Percentiles rank a stretch among this genome's conserved stretches.
phyloP scores from a whole-genome alignment of 2,797 vertebrate species.

The Microchirus variegatus region DNA sequence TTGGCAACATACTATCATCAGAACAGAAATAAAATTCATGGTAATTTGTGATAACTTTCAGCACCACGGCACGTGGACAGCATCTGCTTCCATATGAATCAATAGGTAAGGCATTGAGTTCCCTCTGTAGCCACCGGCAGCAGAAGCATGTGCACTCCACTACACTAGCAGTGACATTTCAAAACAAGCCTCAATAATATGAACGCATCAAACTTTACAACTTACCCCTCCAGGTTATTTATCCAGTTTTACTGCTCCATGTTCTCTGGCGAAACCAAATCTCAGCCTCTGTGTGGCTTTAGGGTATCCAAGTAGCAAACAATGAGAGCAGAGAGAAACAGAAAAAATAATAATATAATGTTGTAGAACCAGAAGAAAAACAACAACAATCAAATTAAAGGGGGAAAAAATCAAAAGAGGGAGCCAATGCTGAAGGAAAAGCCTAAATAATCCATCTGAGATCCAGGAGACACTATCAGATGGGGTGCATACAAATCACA shows the following conservation, averaged over 20 bases:
- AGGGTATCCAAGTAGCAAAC: conserved; percentile 47
- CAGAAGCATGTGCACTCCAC: conserved; percentile 19
- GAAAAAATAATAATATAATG: conserved; percentile 28
- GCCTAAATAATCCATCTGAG: conserved; percentile 81
- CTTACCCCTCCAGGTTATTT: conserved; percentile 68
- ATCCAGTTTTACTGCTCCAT: conserved; percentile 52
- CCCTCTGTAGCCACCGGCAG: conserved; percentile 12
- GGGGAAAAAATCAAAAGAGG: conserved; percentile 56
- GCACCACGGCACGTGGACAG: conserved; percentile 53
- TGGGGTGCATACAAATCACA: conserved; percentile 80
- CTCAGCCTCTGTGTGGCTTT: conserved; percentile 37
- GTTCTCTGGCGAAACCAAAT: conserved; percentile 43
- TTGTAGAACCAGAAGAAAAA: conserved; percentile 21
- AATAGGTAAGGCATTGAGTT: conserved; percentile 25
- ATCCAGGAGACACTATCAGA: conserved; percentile 78
- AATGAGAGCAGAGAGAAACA: conserved; percentile 49
- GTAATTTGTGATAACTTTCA: conserved; percentile 45
- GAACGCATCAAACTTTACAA: conserved; percentile 65
- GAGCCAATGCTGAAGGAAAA: conserved; percentile 63
- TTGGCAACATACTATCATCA: conserved; percentile 10
- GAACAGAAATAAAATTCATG: conserved; percentile 24
- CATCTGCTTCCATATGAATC: conserved; percentile 32
- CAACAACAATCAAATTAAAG: conserved; percentile 3
- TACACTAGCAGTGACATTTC: not conserved
- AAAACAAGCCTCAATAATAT: conserved; percentile 10